Evolutionary conservation across 2,797 vertebrate species (phyloP), one percentile per base, ranked within the genome.

Genomic region (Urophycis tenuis): DNA sequence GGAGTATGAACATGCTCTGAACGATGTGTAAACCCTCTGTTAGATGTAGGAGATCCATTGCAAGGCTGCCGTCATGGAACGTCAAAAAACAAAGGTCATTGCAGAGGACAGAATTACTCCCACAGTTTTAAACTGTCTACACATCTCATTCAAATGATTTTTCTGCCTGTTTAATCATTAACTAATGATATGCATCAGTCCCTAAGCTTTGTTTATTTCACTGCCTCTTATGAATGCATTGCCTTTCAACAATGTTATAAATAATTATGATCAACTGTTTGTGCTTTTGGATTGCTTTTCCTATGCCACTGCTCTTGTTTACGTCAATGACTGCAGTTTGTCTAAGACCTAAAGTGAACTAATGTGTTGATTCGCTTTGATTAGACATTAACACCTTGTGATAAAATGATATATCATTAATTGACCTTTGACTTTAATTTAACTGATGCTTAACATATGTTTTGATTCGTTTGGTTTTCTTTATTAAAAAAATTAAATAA

Each of bases 191-290:
- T 25, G 53, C 29, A 14, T 25, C 25, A 3, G 25, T 29, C 60
- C 10, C n/a, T 0, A 29, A 81, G 85, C 72, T 72, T 30, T 88
- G 12, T 39, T 29, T 74, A 79, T 85, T 84, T 88, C 83, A 87
- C 84, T 86, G 85, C 85, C 86, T 86, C 78, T 71, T 77, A 76
- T 83, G 64, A 70, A 77, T 72, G 83, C 76, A 76, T 81, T 75
- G 77, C 84, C 83, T 85, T 81, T 88, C 39, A 41, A 82, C 77
- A 80, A 86, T 87, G 85, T 87, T 82, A 87, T 79, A 41, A 78
- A 75, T 74, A 78, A 81, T 77, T 39, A 5, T 19, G 4, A 67
- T 0, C 30, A 2, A 49, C 30, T 12, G 74, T 82, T 75, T 45
- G 72, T 29, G 25, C 78, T 81, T 82, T 73, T 79, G 35, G 22